Evolutionary conservation across 2,113 vertebrate species (phyloP).

Genomic region (Rutilus rutilus): DNA sequence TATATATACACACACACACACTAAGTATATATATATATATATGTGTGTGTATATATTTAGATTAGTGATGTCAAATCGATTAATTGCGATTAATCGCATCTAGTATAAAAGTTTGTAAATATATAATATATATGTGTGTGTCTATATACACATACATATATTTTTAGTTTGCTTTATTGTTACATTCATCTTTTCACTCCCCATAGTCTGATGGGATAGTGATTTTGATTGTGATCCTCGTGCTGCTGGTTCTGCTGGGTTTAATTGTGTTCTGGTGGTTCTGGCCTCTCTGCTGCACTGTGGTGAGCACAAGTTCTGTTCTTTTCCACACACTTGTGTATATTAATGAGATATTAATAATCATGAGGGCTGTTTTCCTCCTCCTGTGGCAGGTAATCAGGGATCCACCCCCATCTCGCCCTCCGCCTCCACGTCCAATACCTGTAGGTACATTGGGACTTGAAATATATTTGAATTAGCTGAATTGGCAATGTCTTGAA

Average conservation of each 20-base stretch:
- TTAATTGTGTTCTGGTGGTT: constrained; percentile 93
- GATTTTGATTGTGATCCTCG: constrained; percentile 84
- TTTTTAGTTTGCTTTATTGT: no score
- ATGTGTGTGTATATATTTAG: no score
- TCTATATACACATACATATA: no score
- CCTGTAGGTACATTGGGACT: constrained; percentile 73
- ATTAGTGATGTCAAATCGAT: no score
- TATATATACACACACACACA: no score
- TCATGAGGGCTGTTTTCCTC: background rate
- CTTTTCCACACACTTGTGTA: background rate
- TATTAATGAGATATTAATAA: constrained; percentile 15
- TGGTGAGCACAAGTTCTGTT: constrained; percentile 76
- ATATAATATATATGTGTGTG: no score
- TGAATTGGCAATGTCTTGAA: constrained; percentile 11
- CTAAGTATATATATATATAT: no score
- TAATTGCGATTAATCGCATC: no score
- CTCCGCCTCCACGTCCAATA: constrained; percentile 78
- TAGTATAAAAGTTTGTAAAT: no score
- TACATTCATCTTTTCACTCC: background rate
- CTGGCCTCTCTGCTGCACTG: constrained; percentile 97
- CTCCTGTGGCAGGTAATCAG: constrained; percentile 85
- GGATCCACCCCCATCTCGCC: constrained; percentile 85
- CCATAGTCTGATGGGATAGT: constrained; percentile 82
- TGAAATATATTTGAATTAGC: background rate
- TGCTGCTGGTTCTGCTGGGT: constrained; percentile 81